Evolutionary conservation across 2,888 invertebrate species (phyloP).

Genomic region (Hypolimnas misippus): DNA sequence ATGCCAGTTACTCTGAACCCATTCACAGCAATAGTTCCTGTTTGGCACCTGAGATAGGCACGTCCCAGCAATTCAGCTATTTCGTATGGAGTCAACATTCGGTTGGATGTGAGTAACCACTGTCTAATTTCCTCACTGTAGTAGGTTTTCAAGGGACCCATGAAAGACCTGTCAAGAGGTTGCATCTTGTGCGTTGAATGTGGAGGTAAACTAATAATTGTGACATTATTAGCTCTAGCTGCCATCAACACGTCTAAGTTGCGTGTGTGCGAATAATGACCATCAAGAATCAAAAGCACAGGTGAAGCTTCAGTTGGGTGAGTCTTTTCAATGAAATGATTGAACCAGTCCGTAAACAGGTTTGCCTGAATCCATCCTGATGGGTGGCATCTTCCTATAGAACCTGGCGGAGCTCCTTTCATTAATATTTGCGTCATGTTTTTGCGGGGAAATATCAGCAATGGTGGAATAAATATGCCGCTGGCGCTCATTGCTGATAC

Average conservation of each 20-base stretch:
- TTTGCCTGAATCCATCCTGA: too few species aligned
- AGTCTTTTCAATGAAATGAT: too few species aligned
- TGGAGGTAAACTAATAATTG: constrained; percentile 46
- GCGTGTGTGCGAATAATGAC: constrained; percentile 27
- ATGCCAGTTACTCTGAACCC: too few species aligned
- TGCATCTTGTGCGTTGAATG: constrained; percentile 50
- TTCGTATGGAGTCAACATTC: constrained; percentile 44
- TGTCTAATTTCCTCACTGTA: constrained; percentile 52
- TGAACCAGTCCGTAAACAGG: too few species aligned
- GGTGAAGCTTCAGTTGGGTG: too few species aligned
- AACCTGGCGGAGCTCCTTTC: too few species aligned
- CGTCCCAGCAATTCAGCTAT: constrained; percentile 45
- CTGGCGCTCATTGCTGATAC: too few species aligned
- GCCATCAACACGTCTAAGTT: constrained; percentile 27
- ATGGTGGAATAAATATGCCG: too few species aligned
- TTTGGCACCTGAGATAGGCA: constrained; percentile 46
- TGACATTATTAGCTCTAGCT: constrained; percentile 44
- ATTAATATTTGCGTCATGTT: too few species aligned
- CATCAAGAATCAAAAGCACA: constrained; percentile 12
- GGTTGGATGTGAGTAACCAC: constrained; percentile 47
- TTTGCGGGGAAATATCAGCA: too few species aligned
- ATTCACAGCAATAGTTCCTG: constrained; percentile 34
- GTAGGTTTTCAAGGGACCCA: constrained; percentile 53
- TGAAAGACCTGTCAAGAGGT: constrained; percentile 52
- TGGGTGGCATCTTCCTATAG: too few species aligned